A percentile compares a stretch with the other conserved stretches of the same genome.
Conservation (phyloP, 2,113 vertebrate genomes). For the Neofelis nebulosa region DNA sequence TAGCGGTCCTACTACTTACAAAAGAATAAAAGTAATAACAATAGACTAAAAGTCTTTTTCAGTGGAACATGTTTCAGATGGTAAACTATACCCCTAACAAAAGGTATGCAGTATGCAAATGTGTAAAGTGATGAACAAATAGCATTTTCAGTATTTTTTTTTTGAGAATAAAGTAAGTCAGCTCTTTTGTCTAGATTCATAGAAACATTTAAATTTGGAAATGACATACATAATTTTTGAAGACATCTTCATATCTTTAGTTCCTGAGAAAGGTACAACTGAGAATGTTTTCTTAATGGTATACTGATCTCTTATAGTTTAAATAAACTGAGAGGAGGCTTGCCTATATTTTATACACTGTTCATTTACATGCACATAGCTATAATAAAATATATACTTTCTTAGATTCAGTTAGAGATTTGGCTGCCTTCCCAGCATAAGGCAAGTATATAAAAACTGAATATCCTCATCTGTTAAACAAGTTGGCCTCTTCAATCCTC, state of each 20-base stretch:
- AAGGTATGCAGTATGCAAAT: neutral
- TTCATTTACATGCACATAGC: constrained; percentile 71
- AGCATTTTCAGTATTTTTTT: neutral
- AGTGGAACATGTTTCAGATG: neutral
- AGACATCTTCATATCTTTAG: constrained; percentile 37
- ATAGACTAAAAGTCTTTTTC: neutral
- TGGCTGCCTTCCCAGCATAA: constrained; percentile 75
- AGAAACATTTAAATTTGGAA: constrained; percentile 44
- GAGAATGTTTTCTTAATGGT: constrained; percentile 55
- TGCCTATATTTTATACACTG: constrained; percentile 57
- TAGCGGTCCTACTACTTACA: neutral
- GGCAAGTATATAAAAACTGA: constrained; percentile 68
- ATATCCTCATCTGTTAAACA: constrained; percentile 63
- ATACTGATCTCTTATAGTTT: constrained; percentile 50
- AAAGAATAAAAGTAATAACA: neutral
- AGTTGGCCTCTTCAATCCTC: constrained; percentile 22
- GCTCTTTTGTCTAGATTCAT: neutral
- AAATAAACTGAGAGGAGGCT: constrained; percentile 57
- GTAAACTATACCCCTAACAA: neutral
- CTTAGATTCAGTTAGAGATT: constrained; percentile 59
- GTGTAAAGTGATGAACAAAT: neutral
- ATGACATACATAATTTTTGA: constrained; percentile 34
- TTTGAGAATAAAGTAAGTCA: neutral
- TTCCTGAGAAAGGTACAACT: neutral
- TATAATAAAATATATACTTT: constrained; percentile 69